phyloP scores from a whole-genome alignment of 2,888 invertebrate genomes.

The Hirudinaria manillensis region DNA sequence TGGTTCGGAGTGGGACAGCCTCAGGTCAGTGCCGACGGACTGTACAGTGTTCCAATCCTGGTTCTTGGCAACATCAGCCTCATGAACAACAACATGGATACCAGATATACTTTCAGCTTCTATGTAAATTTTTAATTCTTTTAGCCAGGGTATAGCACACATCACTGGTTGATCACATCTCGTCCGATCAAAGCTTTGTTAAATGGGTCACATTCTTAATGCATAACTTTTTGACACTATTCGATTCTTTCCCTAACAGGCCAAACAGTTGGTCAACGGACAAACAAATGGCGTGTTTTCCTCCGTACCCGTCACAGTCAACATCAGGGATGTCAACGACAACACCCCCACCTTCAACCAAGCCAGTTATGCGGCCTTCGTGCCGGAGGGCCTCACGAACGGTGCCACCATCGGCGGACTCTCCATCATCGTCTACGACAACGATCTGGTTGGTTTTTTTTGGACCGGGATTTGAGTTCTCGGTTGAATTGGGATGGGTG shows the following conservation, averaged over 20 bases:
- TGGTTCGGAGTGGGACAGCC: slow-evolving; percentile 4
- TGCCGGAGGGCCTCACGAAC: slow-evolving; percentile 28
- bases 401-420: slow-evolving; percentile 31
- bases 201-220: background rate
- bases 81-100: background rate
- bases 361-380: slow-evolving; percentile 7
- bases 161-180: background rate
- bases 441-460: slow-evolving; percentile 20
- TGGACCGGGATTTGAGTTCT: too few relatives aligned
- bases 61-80: background rate
- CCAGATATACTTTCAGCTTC: slow-evolving; percentile 18
- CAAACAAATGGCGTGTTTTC: slow-evolving; percentile 21
- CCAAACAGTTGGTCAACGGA: slow-evolving; percentile 19
- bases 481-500: background rate
- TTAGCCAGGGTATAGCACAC: too few relatives aligned
- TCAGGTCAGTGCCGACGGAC: background rate
- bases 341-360: slow-evolving; percentile 28
- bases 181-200: background rate
- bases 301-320: slow-evolving; percentile 15
- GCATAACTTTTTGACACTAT: background rate
- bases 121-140: slow-evolving; percentile 6
- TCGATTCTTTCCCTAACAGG: slow-evolving; percentile 13
- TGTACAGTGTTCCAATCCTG: background rate
- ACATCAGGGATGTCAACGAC: slow-evolving; percentile 32
- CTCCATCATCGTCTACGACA: slow-evolving; percentile 22